Evolutionary conservation across 1,140 invertebrate genomes (phyloP).

Genomic region (Drosophila parvula): DNA sequence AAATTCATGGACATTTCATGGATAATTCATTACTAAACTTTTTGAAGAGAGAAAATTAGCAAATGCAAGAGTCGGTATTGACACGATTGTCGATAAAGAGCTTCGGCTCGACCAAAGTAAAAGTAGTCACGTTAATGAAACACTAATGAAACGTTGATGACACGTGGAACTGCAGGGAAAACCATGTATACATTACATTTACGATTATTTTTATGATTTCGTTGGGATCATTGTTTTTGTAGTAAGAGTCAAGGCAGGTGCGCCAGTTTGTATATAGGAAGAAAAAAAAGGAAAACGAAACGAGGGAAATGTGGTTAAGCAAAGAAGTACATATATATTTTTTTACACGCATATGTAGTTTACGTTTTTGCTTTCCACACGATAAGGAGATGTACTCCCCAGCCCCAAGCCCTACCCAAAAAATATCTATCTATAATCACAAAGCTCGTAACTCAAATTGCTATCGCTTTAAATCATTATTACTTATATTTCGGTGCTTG

Average conservation of each 20-base stretch:
- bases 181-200: slow-evolving; percentile 2
- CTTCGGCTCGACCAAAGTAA: too few relatives aligned
- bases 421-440: slow-evolving; percentile 25
- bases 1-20: too few relatives aligned
- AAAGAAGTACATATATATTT: slow-evolving; percentile 69
- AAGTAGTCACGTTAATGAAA: too few relatives aligned
- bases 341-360: slow-evolving; percentile 66
- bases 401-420: slow-evolving; percentile 3
- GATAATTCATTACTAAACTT: too few relatives aligned
- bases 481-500: slow-evolving; percentile 48
- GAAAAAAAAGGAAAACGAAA: slow-evolving; percentile 10
- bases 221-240: slow-evolving; percentile 29
- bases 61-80: too few relatives aligned
- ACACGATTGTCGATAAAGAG: too few relatives aligned
- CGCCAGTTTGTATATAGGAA: slow-evolving; percentile 61
- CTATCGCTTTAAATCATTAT: slow-evolving; percentile 33
- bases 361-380: slow-evolving; percentile 58
- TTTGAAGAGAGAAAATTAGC: too few relatives aligned
- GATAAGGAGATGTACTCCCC: slow-evolving; percentile 3
- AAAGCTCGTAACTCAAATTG: slow-evolving; percentile 37
- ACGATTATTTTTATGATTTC: slow-evolving; percentile 54
- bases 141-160: too few relatives aligned
- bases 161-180: not conserved
- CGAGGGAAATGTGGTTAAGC: slow-evolving; percentile 46
- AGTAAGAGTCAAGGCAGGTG: slow-evolving; percentile 41